Base-by-base conservation (phyloP, 2,888 invertebrate genomes). In the Drosophila ustulata region DNA sequence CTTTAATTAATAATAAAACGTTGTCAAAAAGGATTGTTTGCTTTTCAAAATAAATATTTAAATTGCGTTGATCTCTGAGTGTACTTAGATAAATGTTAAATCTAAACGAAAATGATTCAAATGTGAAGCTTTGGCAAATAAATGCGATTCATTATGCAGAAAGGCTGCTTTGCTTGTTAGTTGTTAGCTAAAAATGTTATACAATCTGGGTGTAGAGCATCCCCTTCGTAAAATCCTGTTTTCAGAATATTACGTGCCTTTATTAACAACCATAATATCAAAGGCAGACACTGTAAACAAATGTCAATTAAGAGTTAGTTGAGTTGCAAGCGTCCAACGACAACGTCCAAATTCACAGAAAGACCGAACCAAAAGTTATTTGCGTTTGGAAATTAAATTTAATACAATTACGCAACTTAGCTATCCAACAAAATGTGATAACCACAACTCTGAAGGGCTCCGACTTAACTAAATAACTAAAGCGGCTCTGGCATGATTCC, bases 361-460 rank as follows among this genome's bases (percentile, higher is more conserved):
- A 30, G 49, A 18, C 45, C 55, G 71, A 78, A 78, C 73, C 71
- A 72, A 73, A 75, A 63, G 61, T 61, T 61, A 80, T 77, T 85
- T 78, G 64, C 67, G 69, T 75, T 70, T 79, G 32, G 65, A 77
- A 88, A 77, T 66, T 66, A 67, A 79, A 83, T 72, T 65, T 68
- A 75, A 87, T 84, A 75, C 78, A 87, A 84, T 89, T 85, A 70
- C 68, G 69, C 71, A 89, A 78, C 83, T 75, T 62, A 84, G 79
- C 69, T 79, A 70, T 28, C 75, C 83, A 75, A 68, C 75, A 78
- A 63, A 80, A 71, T 74, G 71, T 59, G 75, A 71, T 78, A 78
- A 69, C 71, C 78, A 52, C 80, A 82, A 47, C 46, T 50, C 55
- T 62, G 64, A 52, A 50, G 67, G 37, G 51, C 47, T 58, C 47